A percentile compares a stretch with the other conserved stretches of the same genome.
phyloP scores from a whole-genome alignment of 1,140 invertebrate species.

The Myzus persicae region DNA sequence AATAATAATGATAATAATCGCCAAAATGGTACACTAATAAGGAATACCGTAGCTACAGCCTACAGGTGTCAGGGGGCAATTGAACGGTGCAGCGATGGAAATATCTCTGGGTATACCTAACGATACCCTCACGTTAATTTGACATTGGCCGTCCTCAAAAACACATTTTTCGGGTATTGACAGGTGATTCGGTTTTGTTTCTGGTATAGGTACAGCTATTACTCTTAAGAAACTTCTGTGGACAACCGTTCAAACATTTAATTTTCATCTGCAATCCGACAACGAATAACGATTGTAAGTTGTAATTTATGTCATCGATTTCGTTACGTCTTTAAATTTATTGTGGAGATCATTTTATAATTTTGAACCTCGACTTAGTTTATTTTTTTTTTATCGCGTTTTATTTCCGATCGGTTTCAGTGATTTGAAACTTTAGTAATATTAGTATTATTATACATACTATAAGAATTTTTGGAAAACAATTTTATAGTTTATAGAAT shows the following conservation, averaged over 20 bases:
- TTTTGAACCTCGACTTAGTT: not conserved
- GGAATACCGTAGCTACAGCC: not conserved
- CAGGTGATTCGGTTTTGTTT: conserved; percentile 6
- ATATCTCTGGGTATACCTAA: not conserved
- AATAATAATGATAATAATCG: conserved; percentile 20
- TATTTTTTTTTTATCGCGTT: not conserved
- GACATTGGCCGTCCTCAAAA: not conserved
- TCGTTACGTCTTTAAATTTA: not conserved
- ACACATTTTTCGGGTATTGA: not conserved
- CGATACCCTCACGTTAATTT: not conserved
- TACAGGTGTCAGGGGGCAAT: not conserved
- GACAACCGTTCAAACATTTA: not conserved
- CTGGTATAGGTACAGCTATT: not conserved
- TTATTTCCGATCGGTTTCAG: not conserved
- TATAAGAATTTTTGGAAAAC: not conserved
- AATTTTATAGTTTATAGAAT: not conserved
- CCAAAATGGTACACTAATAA: conserved; percentile 7
- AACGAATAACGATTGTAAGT: not conserved
- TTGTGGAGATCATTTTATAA: not conserved
- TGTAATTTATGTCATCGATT: not conserved
- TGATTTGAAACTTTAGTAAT: not conserved
- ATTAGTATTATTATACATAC: not conserved
- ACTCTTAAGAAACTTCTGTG: not conserved
- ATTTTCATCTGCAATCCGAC: not conserved
- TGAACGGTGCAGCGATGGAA: not conserved